Evolutionary conservation across 92 coral and sea anemone genomes (phyloP), one percentile per base, ranked within the genome.

Genomic region (Phymanthus crucifer): DNA sequence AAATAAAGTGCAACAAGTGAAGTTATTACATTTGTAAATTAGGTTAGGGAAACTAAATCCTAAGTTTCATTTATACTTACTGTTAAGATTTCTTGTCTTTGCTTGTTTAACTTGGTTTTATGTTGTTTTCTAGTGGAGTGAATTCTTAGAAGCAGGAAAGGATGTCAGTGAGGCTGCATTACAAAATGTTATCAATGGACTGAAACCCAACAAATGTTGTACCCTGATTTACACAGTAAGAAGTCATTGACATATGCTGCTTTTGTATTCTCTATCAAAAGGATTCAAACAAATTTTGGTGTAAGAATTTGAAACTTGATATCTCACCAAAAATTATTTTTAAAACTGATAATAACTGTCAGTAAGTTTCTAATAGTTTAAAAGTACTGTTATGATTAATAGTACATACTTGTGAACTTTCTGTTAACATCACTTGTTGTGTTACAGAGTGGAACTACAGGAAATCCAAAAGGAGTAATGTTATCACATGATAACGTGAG

Each of bases 151-250:
- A 81, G 69, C 84, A 13, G 91, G 97, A 21, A 89, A 79, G 80
- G 85, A 80, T 17, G 87, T 87, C 73, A 75, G 90, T 56, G 94
- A 95, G 64, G 89, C 79, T 34, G 81, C 81, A 29, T 87, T 95
- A 26, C 88, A 95, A 83, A 83, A 80, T 47, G 81, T 94, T 71
- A 85, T 93, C 16, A 73, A 70, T 12, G 80, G 77, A 18, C 82
- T 88, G n/a, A 71, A 66, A 26, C 91, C 96, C 1, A 95, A 95
- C 80, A 79, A 89, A 34, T 93, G 98, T 70, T 95, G 98, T 69
- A 95, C 97, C 6, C 91, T 95, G 46, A 89, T 95, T 40, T 95
- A 95, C 88, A 95, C 99, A 47, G 99, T 95, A 75, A 93, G 99
- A 86, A n/a, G 17, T 43, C 2, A n/a, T n/a, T 66, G 71, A 27